Conservation (phyloP, 2,113 vertebrate species). For the Cinclus mexicanus region DNA sequence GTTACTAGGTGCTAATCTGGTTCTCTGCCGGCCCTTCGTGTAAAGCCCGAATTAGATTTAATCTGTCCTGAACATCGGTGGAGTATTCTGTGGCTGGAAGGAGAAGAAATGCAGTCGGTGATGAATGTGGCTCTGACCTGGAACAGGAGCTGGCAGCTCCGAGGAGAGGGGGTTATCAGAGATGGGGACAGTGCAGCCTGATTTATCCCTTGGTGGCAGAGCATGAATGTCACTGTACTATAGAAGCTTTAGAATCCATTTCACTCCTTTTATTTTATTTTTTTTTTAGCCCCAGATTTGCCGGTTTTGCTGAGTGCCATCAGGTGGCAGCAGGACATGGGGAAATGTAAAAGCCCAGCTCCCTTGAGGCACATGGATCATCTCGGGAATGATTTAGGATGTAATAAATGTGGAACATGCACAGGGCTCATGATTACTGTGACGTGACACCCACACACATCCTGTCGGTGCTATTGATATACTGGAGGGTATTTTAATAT, state of each 20-base stretch:
- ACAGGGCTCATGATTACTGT: not conserved
- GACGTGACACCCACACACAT: not conserved
- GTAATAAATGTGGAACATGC: not conserved
- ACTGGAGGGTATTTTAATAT: not conserved
- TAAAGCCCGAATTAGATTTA: fast-evolving
- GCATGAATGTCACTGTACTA: not conserved
- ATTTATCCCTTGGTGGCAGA: not conserved
- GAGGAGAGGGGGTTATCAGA: not conserved
- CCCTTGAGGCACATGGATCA: not conserved
- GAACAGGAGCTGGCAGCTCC: not conserved
- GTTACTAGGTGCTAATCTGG: fast-evolving
- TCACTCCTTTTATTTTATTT: not conserved
- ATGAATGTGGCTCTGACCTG: not conserved
- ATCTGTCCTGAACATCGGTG: not conserved
- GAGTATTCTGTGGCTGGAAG: not conserved
- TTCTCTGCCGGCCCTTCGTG: not conserved
- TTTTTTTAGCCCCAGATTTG: not conserved
- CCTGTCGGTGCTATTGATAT: not conserved
- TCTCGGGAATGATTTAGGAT: not conserved
- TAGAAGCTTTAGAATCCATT: fast-evolving
- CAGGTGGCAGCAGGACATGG: not conserved
- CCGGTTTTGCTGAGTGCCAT: not conserved
- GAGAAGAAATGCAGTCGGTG: not conserved
- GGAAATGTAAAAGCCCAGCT: not conserved
- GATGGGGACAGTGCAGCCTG: fast-evolving